phyloP scores from a whole-genome alignment of 2,797 vertebrate genomes.

The Sebastes trivittatus region DNA sequence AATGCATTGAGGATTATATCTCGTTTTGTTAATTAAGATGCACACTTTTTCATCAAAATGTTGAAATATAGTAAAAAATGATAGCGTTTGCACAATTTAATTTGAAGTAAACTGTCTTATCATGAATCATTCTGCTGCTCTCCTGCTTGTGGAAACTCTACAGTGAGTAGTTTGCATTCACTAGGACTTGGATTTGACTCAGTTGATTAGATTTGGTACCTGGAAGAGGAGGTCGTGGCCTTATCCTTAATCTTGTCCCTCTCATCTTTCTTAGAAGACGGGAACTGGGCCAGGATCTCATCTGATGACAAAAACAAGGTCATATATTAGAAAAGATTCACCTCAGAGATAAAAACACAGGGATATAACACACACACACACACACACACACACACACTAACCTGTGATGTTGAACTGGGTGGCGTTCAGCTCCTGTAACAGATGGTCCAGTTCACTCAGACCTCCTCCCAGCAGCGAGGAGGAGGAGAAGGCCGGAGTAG shows the following conservation, averaged over 20 bases:
- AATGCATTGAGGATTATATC: neutral
- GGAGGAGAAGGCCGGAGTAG: conserved; percentile 83
- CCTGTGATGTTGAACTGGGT: conserved; percentile 96
- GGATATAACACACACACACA: neutral
- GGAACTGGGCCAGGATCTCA: conserved; percentile 95
- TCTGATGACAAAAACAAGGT: conserved; percentile 75
- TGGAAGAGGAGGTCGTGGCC: conserved; percentile 52
- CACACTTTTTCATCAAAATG: neutral
- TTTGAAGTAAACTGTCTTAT: neutral
- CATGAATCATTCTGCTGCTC: neutral
- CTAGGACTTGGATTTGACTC: neutral
- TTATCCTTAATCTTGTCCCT: conserved; percentile 79
- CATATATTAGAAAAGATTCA: neutral
- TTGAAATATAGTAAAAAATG: neutral
- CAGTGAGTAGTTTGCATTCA: neutral
- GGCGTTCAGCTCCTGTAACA: conserved; percentile 92
- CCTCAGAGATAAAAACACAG: neutral
- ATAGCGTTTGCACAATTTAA: neutral
- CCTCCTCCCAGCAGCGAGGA: conserved; percentile 89
- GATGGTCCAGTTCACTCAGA: conserved; percentile 90
- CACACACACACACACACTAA: conserved; percentile 43
- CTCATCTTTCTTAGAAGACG: conserved; percentile 83
- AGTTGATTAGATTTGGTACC: conserved; percentile 46
- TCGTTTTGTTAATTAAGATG: neutral
- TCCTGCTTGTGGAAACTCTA: neutral